A percentile compares a stretch with the other conserved stretches of the same genome.
Evolutionary conservation across 2,888 invertebrate species (phyloP).

Genomic region (Agrenia bidenticulata): DNA sequence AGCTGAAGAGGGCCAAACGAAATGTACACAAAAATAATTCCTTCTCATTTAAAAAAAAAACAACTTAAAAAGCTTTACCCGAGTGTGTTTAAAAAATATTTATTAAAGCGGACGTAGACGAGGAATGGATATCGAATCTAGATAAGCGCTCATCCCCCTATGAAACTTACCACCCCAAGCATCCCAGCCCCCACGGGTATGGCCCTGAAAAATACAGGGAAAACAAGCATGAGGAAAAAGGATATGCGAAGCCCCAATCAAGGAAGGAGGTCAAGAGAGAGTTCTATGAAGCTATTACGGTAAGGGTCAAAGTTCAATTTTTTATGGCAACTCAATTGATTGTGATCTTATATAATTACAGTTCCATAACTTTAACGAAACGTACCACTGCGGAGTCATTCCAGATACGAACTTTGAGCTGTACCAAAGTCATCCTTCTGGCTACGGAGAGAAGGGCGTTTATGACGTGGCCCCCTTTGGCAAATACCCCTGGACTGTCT

Average conservation of each 20-base stretch:
- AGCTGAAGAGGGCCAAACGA: too few species aligned
- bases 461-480: conserved; percentile 39
- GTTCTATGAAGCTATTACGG: conserved; percentile 41
- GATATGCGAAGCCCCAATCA: conserved; percentile 11
- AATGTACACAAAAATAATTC: too few species aligned
- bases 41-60: too few species aligned
- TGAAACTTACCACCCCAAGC: neutral
- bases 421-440: conserved; percentile 19
- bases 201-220: too few species aligned
- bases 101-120: too few species aligned
- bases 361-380: conserved; percentile 44
- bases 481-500: conserved; percentile 40
- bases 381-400: conserved; percentile 41
- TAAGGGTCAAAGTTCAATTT: conserved; percentile 23
- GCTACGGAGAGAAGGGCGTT: neutral
- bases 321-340: neutral
- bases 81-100: too few species aligned
- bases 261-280: conserved; percentile 25
- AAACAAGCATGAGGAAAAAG: too few species aligned
- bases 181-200: conserved; percentile 20
- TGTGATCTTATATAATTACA: conserved; percentile 15
- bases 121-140: too few species aligned
- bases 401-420: conserved; percentile 42
- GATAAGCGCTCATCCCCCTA: too few species aligned
- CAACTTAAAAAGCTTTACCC: too few species aligned